phyloP scores from a whole-genome alignment of 2,113 vertebrate species.

The Pedetes capensis region DNA sequence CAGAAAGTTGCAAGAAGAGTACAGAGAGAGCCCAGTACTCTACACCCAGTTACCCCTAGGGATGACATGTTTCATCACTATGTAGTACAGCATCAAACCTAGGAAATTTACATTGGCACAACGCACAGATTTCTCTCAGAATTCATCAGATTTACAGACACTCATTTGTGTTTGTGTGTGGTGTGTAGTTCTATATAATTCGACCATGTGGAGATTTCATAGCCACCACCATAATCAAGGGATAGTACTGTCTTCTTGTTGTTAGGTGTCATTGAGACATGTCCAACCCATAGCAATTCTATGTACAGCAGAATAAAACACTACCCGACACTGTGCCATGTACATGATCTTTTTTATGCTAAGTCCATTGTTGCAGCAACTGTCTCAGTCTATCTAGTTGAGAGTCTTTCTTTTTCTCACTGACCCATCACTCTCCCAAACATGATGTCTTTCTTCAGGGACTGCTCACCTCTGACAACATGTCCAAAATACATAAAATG shows the following conservation, averaged over 20 bases:
- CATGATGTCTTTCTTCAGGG: too few relatives aligned
- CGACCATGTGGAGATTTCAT: neutral
- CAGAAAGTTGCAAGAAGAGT: neutral
- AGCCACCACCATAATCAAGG: neutral
- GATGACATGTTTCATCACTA: neutral
- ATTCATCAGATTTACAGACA: neutral
- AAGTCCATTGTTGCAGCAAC: too few relatives aligned
- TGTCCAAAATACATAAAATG: too few relatives aligned
- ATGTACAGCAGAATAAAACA: too few relatives aligned
- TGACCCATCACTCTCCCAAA: too few relatives aligned
- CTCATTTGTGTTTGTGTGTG: neutral
- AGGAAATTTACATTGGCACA: neutral
- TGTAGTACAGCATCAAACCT: neutral
- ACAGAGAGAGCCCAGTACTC: neutral
- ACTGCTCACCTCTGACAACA: too few relatives aligned
- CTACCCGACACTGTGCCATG: too few relatives aligned
- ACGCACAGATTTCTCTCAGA: neutral
- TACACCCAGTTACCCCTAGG: neutral
- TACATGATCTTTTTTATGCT: too few relatives aligned
- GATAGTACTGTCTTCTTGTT: neutral
- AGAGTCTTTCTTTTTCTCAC: too few relatives aligned
- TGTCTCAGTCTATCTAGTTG: too few relatives aligned
- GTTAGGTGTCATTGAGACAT: too few relatives aligned
- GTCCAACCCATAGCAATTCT: too few relatives aligned
- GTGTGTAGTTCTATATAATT: neutral